phyloP scores from a whole-genome alignment of 2,888 invertebrate genomes.

The Biston betularia region DNA sequence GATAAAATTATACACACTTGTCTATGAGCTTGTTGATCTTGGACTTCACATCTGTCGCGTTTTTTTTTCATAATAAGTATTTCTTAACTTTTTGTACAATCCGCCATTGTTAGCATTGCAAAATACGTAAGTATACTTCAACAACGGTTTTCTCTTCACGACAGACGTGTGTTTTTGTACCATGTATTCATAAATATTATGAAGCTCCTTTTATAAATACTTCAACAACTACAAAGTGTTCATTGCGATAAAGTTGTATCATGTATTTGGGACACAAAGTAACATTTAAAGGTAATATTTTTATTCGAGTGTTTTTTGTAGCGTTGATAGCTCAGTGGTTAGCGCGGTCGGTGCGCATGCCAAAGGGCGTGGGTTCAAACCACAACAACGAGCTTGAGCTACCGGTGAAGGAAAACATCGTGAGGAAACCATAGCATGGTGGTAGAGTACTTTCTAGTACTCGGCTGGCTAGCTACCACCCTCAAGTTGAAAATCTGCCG shows the following conservation, averaged over 20 bases:
- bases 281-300: slow-evolving; percentile 40
- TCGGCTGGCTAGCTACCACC: too few relatives aligned
- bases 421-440: too few relatives aligned
- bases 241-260: neutral
- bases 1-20: neutral
- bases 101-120: slow-evolving; percentile 7
- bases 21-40: slow-evolving; percentile 6
- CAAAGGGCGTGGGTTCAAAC: too few relatives aligned
- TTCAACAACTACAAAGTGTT: neutral
- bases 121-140: neutral
- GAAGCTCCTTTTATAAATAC: neutral
- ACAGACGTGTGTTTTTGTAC: slow-evolving; percentile 1
- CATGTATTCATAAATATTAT: neutral
- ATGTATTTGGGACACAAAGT: neutral
- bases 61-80: neutral
- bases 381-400: too few relatives aligned
- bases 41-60: slow-evolving; percentile 1
- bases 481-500: too few relatives aligned
- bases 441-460: too few relatives aligned
- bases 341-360: too few relatives aligned
- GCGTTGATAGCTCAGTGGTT: too few relatives aligned
- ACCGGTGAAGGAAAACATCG: too few relatives aligned
- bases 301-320: too few relatives aligned
- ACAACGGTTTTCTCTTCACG: neutral
- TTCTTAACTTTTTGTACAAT: slow-evolving; percentile 11